Percentiles rank a stretch among this genome's conserved stretches.
phyloP scores from a whole-genome alignment of 2,113 vertebrate species.

The Lethenteron reissneri region DNA sequence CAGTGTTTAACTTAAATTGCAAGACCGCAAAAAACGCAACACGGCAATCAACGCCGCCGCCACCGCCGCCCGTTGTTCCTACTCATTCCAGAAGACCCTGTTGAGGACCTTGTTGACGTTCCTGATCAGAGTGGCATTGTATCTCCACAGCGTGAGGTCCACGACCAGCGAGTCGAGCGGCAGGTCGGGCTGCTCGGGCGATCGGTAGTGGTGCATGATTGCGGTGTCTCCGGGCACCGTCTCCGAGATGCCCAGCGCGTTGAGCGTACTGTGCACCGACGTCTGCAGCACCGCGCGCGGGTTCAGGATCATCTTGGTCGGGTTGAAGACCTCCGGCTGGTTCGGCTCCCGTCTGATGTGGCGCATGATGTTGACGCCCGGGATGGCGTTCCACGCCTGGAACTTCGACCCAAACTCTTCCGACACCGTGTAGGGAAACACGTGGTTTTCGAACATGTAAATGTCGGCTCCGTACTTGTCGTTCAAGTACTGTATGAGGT shows the following conservation, averaged over 20 bases:
- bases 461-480: constrained; percentile 4
- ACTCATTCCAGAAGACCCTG: background rate
- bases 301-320: constrained; percentile 22
- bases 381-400: background rate
- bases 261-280: constrained; percentile 19
- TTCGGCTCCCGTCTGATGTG: constrained; percentile 13
- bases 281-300: constrained; percentile 22
- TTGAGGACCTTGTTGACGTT: constrained; percentile 18
- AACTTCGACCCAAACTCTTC: too few relatives aligned
- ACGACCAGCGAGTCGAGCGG: constrained; percentile 16
- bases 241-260: constrained; percentile 8
- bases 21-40: too few relatives aligned
- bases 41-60: too few relatives aligned
- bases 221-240: constrained; percentile 16
- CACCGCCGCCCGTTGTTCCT: too few relatives aligned
- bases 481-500: constrained; percentile 8
- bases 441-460: constrained; percentile 10
- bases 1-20: too few relatives aligned
- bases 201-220: constrained; percentile 19
- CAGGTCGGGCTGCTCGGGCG: constrained; percentile 12
- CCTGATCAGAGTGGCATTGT: constrained; percentile 14
- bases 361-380: constrained; percentile 10
- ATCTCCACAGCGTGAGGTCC: constrained; percentile 17
- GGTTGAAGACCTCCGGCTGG: constrained; percentile 10
- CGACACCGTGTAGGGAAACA: background rate